Evolutionary conservation across 1,140 invertebrate species (phyloP), one percentile per base, ranked within the genome.

Genomic region (Globodera ellingtonae): DNA sequence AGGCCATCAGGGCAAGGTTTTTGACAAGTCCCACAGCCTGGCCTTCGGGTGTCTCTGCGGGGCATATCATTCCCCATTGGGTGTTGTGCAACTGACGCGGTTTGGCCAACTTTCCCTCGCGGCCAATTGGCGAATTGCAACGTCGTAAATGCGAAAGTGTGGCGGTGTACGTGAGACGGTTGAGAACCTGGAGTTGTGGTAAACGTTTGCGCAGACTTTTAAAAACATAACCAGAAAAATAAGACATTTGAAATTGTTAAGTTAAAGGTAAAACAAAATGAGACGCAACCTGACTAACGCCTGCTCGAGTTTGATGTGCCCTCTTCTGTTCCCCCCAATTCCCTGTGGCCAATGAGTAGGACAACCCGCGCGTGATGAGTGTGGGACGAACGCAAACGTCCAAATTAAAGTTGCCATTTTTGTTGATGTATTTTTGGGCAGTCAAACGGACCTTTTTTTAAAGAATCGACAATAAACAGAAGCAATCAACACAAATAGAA

Each of bases 251-350:
- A 35, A 1, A 35, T 35, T 35, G 35, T 35, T 35, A 35, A 35
- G 35, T 35, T 35, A 35, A 35, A 35, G 1, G 3, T 35, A 35
- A 35, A 35, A 35, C 13, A 76, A 76, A 72, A 44, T 9, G 56
- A 62, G 24, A 35, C 35, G 62, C 72, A 82, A 92, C 92, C 92
- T 95, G 95, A 77, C 94, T 94, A 15, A 95, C 94, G 50, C 95
- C 95, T 83, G 96, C 95, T 90, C 96, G 92, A 7, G 95, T 94
- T 91, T 97, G 95, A 93, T 98, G 97, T 80, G 97, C 97, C 90
- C 99, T 99, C 90, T 98, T 99, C 90, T 99, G 97, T 90, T 99
- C 97, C 59, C 97, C 97, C 97, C 97, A 99, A 90, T 99, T 99
- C 50, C 97, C 97, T 62, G 97, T 99, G 86, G 97, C 97, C 82